phyloP scores from a whole-genome alignment of 2,888 invertebrate genomes.

The Drosophila picticornis region DNA sequence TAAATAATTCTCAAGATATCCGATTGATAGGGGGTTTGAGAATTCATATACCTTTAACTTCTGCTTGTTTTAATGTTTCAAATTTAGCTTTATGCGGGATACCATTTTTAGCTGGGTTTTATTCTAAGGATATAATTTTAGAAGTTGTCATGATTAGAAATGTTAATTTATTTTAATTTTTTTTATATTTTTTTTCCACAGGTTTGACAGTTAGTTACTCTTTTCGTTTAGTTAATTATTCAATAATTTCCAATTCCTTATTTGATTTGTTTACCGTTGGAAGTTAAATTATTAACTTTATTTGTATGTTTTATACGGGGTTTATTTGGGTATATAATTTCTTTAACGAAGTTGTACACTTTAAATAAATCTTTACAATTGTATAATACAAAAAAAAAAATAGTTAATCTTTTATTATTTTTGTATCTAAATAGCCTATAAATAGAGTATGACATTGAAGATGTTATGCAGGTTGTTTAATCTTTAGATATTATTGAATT shows the following conservation, averaged over 20 bases:
- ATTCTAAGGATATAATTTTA: constrained; percentile 88
- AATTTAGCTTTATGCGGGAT: constrained; percentile 88
- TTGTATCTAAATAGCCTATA: constrained; percentile 85
- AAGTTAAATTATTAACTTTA: constrained; percentile 87
- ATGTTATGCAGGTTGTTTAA: constrained; percentile 83
- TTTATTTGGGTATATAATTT: constrained; percentile 85
- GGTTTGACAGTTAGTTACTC: constrained; percentile 87
- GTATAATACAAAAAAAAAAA: constrained; percentile 84
- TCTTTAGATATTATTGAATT: constrained; percentile 76
- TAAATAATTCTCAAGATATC: constrained; percentile 86
- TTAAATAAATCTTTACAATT: constrained; percentile 39
- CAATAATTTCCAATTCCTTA: constrained; percentile 86
- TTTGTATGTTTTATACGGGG: constrained; percentile 86
- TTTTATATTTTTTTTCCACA: constrained; percentile 86
- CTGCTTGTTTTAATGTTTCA: constrained; percentile 87
- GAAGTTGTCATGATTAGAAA: constrained; percentile 86
- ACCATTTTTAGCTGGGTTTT: constrained; percentile 89
- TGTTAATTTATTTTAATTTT: constrained; percentile 87
- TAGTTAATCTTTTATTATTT: constrained; percentile 61
- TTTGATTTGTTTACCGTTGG: constrained; percentile 86
- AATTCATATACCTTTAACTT: constrained; percentile 75
- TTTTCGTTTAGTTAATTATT: constrained; percentile 87
- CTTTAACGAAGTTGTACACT: constrained; percentile 76
- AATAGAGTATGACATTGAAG: constrained; percentile 83
- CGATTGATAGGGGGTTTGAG: constrained; percentile 34